Percentiles rank a stretch among this genome's conserved stretches.
These are phyloP conservation scores for Euproctis similis DNA, from an alignment of 2,888 invertebrate species.

Conservation along the genomic window DNA sequence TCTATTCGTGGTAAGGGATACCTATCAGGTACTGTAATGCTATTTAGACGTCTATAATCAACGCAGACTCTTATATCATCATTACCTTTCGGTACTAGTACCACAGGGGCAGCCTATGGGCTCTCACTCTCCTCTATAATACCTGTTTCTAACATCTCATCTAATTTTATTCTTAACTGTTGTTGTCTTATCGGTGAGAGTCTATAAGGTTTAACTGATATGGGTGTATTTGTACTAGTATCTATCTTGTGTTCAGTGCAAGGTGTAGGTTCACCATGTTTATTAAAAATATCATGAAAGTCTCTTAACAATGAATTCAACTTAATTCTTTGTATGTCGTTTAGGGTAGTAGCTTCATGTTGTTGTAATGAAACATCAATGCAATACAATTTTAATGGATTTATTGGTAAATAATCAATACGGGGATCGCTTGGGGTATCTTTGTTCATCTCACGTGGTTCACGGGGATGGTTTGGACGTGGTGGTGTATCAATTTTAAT, in stretches of 20 bases:
- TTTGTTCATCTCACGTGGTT: background rate
- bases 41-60: constrained; percentile 4
- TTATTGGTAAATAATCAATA: constrained; percentile 10
- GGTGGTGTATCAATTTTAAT: no score
- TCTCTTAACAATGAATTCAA: constrained; percentile 1
- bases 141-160: constrained; percentile 3
- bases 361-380: constrained; percentile 11
- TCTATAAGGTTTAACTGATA: constrained; percentile 4
- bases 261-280: constrained; percentile 1
- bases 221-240: constrained; percentile 9
- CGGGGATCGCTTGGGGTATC: constrained; percentile 2
- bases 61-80: constrained; percentile 4
- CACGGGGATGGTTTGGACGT: no score
- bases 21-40: constrained; percentile 5
- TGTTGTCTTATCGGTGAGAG: constrained; percentile 1
- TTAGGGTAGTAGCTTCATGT: constrained; percentile 4
- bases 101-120: constrained; percentile 7
- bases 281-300: constrained; percentile 1
- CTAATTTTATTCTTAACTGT: constrained; percentile 3
- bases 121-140: constrained; percentile 5
- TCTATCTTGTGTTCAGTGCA: constrained; percentile 11
- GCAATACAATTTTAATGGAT: constrained; percentile 7
- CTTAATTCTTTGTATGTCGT: background rate
- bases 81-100: constrained; percentile 5
- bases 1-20: constrained; percentile 3